A percentile compares a stretch with the other conserved stretches of the same genome.
These are phyloP conservation scores for Drosophila mulleri DNA, from an alignment of 2,888 invertebrate species.

Conservation along the genomic window DNA sequence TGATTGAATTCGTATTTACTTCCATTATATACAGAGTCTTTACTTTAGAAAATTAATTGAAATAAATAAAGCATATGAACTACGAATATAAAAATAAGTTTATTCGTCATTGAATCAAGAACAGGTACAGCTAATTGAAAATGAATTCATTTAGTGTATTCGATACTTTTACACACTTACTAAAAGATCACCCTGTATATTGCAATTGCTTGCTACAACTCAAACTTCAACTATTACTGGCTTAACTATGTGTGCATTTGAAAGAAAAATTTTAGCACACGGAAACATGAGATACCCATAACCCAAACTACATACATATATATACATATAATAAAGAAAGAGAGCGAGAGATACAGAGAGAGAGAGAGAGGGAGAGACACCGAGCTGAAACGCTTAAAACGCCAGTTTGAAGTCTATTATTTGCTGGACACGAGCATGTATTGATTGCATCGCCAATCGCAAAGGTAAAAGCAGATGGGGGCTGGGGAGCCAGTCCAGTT, in stretches of 20 bases:
- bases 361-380: constrained; percentile 9
- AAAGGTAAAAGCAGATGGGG: constrained; percentile 23
- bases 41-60: too few species aligned
- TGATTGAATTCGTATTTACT: too few species aligned
- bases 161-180: background rate
- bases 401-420: constrained; percentile 83
- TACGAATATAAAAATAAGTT: too few species aligned
- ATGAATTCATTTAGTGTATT: background rate
- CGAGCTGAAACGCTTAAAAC: constrained; percentile 67
- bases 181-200: constrained; percentile 46
- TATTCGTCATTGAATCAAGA: too few species aligned
- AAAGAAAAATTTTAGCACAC: constrained; percentile 65
- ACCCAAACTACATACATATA: constrained; percentile 3
- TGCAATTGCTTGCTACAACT: constrained; percentile 14
- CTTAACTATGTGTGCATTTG: constrained; percentile 65
- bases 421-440: constrained; percentile 84
- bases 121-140: background rate
- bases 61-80: too few species aligned
- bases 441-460: constrained; percentile 81
- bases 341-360: constrained; percentile 2
- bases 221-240: constrained; percentile 55
- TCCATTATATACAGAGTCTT: too few species aligned
- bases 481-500: constrained; percentile 26
- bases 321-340: background rate
- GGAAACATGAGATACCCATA: constrained; percentile 58